Base-by-base conservation (phyloP, 2,113 vertebrate species). In the Cettia cetti region DNA sequence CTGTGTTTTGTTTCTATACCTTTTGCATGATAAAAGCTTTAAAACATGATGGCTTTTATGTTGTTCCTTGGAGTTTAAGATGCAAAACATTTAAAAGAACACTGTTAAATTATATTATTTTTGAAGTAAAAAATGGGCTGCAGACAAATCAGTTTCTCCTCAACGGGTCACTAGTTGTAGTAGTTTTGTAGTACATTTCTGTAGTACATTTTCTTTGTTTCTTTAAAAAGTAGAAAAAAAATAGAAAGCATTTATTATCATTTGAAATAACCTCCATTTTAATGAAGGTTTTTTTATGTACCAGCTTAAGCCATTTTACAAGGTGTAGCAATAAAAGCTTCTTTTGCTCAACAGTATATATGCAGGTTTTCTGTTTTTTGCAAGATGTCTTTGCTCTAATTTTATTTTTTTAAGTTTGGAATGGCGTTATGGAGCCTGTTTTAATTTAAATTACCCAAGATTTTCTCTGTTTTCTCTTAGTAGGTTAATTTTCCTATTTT, bases 1-100 rank as follows among this genome's bases (percentile, higher is more conserved):
- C 97, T 97, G 98, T 98, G 98, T 98, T 98, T 98, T 98, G 97
- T 98, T 98, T 98, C 95, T 95, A 92, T 97, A 98, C 53, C 81
- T 97, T 97, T 95, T 98, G 97, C 97, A 97, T 97, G 97, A 92
- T 88, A 89, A 96, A 94, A 94, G 57, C 85, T 96, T 35, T 94
- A 90, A 94, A 90, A 82, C 12, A 45, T 83, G 72, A 91, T 83
- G 92, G 77, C 86, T 96, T 97, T 90, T 93, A 68, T 86, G 61
- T 97, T 96, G 52, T 92, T 88, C 85, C 74, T 89, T 96, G 35
- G 80, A 94, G 39, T 28, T 85, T 54, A 85, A 88, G 60, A 66
- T 77, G 64, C 42, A 61, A 95, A 90, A 47, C 60, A 66, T 71
- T 66, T 63, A 18, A 37, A 40, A 84, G 30, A 80, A 8, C 26